Evolutionary conservation across 2,113 vertebrate species (phyloP), one percentile per base, ranked within the genome.

Genomic region (Prietella phreatophila): DNA sequence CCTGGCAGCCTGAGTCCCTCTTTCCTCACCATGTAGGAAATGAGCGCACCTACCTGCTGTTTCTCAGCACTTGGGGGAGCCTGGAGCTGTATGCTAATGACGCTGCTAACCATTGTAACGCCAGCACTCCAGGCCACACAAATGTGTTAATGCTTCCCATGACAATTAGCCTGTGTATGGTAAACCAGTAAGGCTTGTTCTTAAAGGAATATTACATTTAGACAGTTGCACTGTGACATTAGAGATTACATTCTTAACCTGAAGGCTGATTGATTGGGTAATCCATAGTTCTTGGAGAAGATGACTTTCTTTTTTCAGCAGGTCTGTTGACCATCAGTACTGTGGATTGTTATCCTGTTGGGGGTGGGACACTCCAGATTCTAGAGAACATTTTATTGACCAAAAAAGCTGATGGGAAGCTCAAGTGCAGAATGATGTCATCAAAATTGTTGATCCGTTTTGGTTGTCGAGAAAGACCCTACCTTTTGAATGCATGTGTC

Each of bases 81-180:
- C 25, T 71, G 36, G 75, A 86, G 67, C 30, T 33, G n/a, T 61
- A 61, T 65, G 80, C 67, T 82, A 88, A 89, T 87, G 47, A 85
- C 83, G 36, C n/a, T 50, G 13, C 73, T 30, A 82, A 75, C 17
- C n/a, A 85, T 17, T 84, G 20, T 20, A 81, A 71, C 8, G 30
- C 75, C 81, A 83, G 20, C 60, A 58, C 27, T 69, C 61, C 65
- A 84, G 76, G 81, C 33, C 80, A 76, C 82, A 80, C 36, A 87
- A 87, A 87, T 85, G 76, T 13, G 22, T 30, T 75, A 36, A 39
- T 2, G 33, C 55, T 60, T 25, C 33, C 33, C 53, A 39, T 60
- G 56, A 39, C 56, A 60, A 60, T 60, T 36, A 60, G 20, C 80
- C 20, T 82, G 55, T 58, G 10, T 20, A 60, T 36, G 80, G 5